Base-by-base conservation (phyloP, 2,888 invertebrate genomes). In the Mythimna impura region DNA sequence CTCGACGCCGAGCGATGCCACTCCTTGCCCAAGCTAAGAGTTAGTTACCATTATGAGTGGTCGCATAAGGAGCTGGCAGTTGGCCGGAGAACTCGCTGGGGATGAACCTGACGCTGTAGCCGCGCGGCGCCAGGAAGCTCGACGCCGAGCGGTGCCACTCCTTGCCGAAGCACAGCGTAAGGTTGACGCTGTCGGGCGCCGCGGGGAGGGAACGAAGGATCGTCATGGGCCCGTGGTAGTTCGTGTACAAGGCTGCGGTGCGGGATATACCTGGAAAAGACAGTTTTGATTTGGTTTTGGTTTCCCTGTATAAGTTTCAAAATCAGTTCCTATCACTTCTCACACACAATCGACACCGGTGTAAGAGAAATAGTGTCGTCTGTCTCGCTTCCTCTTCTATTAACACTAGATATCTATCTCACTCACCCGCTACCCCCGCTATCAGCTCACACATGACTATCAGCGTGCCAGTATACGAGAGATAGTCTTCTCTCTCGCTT, bases 81-180 rank as follows among this genome's bases (percentile, higher is more conserved):
- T 97, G 98, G 52, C 99, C 99, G 68, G 97, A 96, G 91, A 99
- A 99, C 92, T 99, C 99, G 20, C 99, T 99, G 87, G 97, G 97
- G 20, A 99, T 95, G 91, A 99, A 99, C 84, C 98, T 97, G 36
- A 99, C 93, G 71, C 97, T 97, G 97, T 98, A 99, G 70, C 97
- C 97, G 2, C 96, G 96, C 0, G 99, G 99, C 60, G 99, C 96
- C 92, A 99, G 99, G 96, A 99, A 99, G 81, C 98, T 99, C 63
- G 98, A 98, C 0, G 99, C 99, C 89, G 98, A 99, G 36, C 99
- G 97, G 94, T 99, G 97, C 99, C 99, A 99, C 89, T 99, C 99
- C 95, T 99, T 99, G 64, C 99, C 99, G 81, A 98, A 97, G 92
- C 99, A 99, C 8, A 99, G 97, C 83, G 81, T 78, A 4, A 74